A percentile compares a stretch with the other conserved stretches of the same genome.
Conservation (phyloP, 2,888 invertebrate genomes). For the Eupithecia centaureata region DNA sequence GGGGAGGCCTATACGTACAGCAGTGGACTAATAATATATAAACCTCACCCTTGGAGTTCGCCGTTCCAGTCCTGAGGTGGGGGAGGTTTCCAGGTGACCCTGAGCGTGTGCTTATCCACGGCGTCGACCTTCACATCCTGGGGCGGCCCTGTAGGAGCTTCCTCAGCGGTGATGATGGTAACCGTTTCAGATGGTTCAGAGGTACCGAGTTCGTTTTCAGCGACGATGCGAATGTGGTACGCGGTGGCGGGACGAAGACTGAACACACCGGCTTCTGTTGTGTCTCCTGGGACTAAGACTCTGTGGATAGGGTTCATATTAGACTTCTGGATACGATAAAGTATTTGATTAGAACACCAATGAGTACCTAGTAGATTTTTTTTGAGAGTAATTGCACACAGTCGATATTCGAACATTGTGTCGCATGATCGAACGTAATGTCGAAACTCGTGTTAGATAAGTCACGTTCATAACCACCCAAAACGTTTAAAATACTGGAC, state of each 20-base stretch:
- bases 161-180: conserved; percentile 97
- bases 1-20: no score
- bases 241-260: conserved; percentile 95
- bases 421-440: not conserved
- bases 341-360: not conserved
- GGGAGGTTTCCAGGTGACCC: conserved; percentile 96
- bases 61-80: conserved; percentile 96
- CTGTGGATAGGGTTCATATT: conserved; percentile 57
- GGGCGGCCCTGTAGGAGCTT: conserved; percentile 93
- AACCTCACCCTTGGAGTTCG: conserved; percentile 86
- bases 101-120: conserved; percentile 92
- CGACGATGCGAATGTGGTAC: conserved; percentile 96
- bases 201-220: conserved; percentile 96
- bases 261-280: conserved; percentile 94
- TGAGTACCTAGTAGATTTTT: not conserved
- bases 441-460: not conserved
- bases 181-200: conserved; percentile 96
- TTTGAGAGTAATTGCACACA: not conserved
- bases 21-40: no score
- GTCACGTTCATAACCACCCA: not conserved
- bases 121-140: conserved; percentile 93
- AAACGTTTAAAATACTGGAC: not conserved
- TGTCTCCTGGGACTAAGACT: conserved; percentile 94
- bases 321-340: not conserved
- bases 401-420: not conserved